Conservation (phyloP, 2,113 vertebrate species). For the Taxidea taxus region DNA sequence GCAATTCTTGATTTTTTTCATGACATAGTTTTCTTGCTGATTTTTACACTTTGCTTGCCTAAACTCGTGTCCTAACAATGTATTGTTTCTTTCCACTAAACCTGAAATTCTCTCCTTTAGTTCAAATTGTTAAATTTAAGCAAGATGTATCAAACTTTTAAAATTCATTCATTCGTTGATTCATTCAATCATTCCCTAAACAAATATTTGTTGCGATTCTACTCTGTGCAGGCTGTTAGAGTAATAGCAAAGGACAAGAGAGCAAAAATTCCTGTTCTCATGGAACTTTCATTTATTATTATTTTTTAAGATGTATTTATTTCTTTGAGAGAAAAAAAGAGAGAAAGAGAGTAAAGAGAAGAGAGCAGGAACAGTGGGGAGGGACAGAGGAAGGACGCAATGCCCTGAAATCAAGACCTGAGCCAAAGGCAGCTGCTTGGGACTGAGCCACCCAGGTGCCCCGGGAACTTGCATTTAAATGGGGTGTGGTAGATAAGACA, state of each 20-base stretch:
- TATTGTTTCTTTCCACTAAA: neutral
- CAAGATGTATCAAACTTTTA: neutral
- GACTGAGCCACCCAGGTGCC: neutral
- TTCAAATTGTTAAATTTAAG: slow-evolving; percentile 9
- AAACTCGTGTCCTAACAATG: neutral
- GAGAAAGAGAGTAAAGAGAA: no score
- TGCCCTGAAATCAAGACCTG: neutral
- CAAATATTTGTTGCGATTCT: neutral
- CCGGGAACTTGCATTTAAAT: neutral
- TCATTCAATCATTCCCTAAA: neutral
- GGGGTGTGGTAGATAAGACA: neutral
- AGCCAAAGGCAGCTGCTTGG: neutral
- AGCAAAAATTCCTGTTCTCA: neutral
- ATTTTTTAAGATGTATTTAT: neutral
- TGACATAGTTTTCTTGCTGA: neutral
- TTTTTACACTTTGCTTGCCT: neutral
- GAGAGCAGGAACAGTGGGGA: no score
- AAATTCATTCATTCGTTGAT: neutral
- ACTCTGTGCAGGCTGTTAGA: neutral
- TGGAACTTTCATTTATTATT: neutral
- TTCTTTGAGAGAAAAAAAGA: neutral
- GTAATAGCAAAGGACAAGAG: neutral
- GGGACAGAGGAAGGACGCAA: no score
- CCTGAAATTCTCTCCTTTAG: neutral
- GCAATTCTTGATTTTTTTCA: neutral